Conservation (phyloP, 2,113 vertebrate species). For the Calcarius ornatus region DNA sequence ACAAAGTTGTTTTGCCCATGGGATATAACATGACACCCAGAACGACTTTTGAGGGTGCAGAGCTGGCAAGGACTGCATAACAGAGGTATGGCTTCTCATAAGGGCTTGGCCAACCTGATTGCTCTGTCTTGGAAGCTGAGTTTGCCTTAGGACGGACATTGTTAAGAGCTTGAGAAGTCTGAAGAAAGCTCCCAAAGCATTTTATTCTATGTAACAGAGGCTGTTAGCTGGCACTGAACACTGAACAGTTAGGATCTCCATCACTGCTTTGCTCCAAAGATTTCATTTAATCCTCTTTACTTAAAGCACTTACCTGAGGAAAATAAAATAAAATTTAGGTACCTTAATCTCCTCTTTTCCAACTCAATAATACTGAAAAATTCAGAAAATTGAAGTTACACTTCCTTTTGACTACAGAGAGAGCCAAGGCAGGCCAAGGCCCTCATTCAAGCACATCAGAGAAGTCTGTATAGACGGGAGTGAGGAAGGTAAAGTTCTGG, state of each 20-base stretch:
- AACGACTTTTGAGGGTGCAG: neutral
- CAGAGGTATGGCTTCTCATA: neutral
- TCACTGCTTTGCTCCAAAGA: neutral
- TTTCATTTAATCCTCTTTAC: neutral
- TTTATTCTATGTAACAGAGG: neutral
- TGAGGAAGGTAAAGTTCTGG: neutral
- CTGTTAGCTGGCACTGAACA: neutral
- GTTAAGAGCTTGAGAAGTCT: neutral
- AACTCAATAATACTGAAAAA: neutral
- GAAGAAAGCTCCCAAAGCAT: neutral
- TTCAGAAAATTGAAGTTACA: neutral
- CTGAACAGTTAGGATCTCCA: neutral
- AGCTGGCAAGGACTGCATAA: rapidly evolving
- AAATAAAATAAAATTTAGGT: neutral
- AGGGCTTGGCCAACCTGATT: neutral
- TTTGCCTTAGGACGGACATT: neutral
- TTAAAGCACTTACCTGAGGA: neutral
- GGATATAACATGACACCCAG: neutral
- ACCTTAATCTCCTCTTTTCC: neutral
- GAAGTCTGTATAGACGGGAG: neutral
- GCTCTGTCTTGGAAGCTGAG: neutral
- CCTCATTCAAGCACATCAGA: neutral
- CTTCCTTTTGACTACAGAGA: neutral
- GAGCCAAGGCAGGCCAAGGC: neutral
- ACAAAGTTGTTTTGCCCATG: neutral